phyloP scores from a whole-genome alignment of 2,113 vertebrate genomes.

The Burhinus bistriatus region DNA sequence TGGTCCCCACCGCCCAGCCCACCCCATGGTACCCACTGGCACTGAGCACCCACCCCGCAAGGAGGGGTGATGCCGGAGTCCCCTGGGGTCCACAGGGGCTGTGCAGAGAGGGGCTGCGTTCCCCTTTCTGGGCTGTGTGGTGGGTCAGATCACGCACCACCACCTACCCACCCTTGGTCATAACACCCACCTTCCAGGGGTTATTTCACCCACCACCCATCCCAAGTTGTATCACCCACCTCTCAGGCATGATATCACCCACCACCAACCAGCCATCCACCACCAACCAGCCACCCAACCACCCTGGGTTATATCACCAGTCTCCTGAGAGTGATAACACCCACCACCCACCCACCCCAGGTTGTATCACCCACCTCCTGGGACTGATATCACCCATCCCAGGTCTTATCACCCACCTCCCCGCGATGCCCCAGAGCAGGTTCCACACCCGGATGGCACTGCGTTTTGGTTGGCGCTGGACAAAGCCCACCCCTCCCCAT shows the following conservation, averaged over 20 bases:
- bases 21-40: fast-evolving
- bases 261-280: neutral
- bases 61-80: neutral
- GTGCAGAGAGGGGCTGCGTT: fast-evolving
- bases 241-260: neutral
- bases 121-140: neutral
- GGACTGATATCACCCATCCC: neutral
- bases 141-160: neutral
- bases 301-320: neutral
- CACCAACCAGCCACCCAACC: neutral
- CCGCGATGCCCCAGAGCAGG: fast-evolving
- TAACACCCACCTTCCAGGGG: neutral
- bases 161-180: neutral
- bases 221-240: neutral
- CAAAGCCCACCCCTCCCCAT: neutral
- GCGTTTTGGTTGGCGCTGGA: neutral
- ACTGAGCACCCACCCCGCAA: neutral
- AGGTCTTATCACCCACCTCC: neutral
- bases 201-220: neutral
- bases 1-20: fast-evolving
- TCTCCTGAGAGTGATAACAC: neutral
- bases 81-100: neutral
- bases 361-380: neutral
- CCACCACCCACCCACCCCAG: neutral
- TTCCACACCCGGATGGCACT: neutral